Base-by-base conservation (phyloP, 2,113 vertebrate species). In the Lonchura striata region DNA sequence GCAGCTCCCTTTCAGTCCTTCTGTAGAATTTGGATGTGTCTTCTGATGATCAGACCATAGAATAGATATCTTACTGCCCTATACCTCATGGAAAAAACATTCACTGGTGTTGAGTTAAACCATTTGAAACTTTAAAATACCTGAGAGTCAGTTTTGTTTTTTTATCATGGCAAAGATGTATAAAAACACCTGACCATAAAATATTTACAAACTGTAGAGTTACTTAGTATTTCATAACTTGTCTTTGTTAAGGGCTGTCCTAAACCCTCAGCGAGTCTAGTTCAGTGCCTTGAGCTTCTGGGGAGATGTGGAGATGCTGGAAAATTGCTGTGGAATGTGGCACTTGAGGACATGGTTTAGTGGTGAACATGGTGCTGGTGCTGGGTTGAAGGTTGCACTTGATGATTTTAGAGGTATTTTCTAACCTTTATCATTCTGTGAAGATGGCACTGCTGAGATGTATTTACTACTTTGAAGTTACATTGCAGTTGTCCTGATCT, bases 301-400 rank as follows among this genome's bases (percentile, higher is more conserved):
- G 7, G 35, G 56, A 54, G 33, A 25, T 21, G 11, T 4, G 52
- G 50, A 85, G 49, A 13, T 70, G 47, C 56, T 46, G 68, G 53
- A 0, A 12, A 59, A 39, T 53, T 0, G 0, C 52, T 46, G 14
- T 85, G 52, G 35, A 42, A 47, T 42, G 9, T 56, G 41, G 22
- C 31, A 42, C 18, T 35, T 47, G 35, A 63, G 56, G 30, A 76
- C 18, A 5, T 15, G 7, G 17, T 69, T 61, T 69, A 49, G 15
- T 69, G 30, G 28, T 68, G 53, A 52, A 15, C 11, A 0, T 41
- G n/a, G 60, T 57, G 18, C 11, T 53, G 61, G 11, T 53, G 46
- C n/a, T 54, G 47, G 7, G 8, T 13, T 68, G 47, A 41, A 53
- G 16, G 30, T 10, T 61, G 49, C 27, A 28, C 22, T 56, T 33